Base-by-base conservation (phyloP, 2,113 vertebrate genomes). In the Pelmatolapia mariae region DNA sequence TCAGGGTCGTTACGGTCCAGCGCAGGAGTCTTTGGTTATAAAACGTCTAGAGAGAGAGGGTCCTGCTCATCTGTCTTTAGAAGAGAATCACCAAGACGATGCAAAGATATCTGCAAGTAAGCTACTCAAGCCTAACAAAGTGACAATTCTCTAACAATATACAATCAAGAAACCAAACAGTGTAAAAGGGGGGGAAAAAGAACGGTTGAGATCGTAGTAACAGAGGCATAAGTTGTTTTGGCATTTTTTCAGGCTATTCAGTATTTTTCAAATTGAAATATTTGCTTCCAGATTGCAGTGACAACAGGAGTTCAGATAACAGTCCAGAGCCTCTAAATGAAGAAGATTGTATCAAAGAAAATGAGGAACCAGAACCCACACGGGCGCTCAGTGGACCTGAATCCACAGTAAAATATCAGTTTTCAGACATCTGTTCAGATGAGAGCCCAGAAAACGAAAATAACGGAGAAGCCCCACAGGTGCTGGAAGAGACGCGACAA, bases 31-130 rank as follows among this genome's bases (percentile, higher is more conserved):
- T 54, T 54, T 73, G 38, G 81, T 33, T 59, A 31, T 10, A 26
- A 50, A 82, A 40, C 36, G 13, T 22, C 16, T 19, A 81, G 56
- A 86, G 18, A 26, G 5, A 22, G 57, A 80, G 38, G 40, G 22
- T 85, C 29, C 47, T 38, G 19, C 9, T 80, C 36, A 43, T 71
- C 43, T 71, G 5, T 26, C 13, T 1, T 24, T 57, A 53, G 36
- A 83, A 57, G 45, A 86, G 8, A 79, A 63, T 52, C 31, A 19
- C 19, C 10, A 68, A 43, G n/a, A 82, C 15, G 38, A 83, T 22
- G 63, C 61, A 53, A 38, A 86, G 29, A 80, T 18, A n/a, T 61
- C 24, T 50, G 50, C 29, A 56, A 81, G 89, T 81, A 15, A 87
- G 81, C 13, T 43, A 71, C n/a, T 22, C 66, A 71, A 1, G 9